Evolutionary conservation across 2,888 invertebrate species (phyloP).

Genomic region (Sesamia inferens): DNA sequence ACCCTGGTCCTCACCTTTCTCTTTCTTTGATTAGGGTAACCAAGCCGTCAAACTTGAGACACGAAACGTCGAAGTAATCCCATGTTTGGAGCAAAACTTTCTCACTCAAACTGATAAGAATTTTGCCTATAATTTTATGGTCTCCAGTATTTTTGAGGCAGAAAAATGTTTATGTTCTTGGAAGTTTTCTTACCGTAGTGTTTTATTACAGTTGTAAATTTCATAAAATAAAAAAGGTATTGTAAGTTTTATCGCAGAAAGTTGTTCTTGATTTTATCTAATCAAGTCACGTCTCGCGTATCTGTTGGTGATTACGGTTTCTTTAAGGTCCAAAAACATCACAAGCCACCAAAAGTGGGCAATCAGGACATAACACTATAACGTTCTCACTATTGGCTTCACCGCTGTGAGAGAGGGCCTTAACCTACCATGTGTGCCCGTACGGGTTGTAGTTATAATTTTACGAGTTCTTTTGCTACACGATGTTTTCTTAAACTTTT

Average conservation of each 20-base stretch:
- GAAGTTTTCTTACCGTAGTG: constrained; percentile 37
- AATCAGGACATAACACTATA: neutral
- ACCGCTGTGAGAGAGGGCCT: neutral
- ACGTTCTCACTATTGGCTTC: neutral
- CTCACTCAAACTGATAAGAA: constrained; percentile 47
- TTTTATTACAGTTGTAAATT: constrained; percentile 58
- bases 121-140: constrained; percentile 52
- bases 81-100: constrained; percentile 47
- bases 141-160: constrained; percentile 37
- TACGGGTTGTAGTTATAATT: neutral
- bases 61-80: constrained; percentile 53
- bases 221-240: constrained; percentile 54
- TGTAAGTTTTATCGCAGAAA: constrained; percentile 45
- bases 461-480: neutral
- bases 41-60: constrained; percentile 62
- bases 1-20: constrained; percentile 2
- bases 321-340: neutral
- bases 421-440: neutral
- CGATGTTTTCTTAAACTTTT: neutral
- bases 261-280: constrained; percentile 49
- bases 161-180: constrained; percentile 50
- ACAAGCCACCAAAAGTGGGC: neutral
- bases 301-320: constrained; percentile 30
- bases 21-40: constrained; percentile 62
- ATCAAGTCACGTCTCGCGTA: constrained; percentile 33